Evolutionary conservation across 2,113 vertebrate species (phyloP), one percentile per base, ranked within the genome.

Genomic region (Notothenia rossii): DNA sequence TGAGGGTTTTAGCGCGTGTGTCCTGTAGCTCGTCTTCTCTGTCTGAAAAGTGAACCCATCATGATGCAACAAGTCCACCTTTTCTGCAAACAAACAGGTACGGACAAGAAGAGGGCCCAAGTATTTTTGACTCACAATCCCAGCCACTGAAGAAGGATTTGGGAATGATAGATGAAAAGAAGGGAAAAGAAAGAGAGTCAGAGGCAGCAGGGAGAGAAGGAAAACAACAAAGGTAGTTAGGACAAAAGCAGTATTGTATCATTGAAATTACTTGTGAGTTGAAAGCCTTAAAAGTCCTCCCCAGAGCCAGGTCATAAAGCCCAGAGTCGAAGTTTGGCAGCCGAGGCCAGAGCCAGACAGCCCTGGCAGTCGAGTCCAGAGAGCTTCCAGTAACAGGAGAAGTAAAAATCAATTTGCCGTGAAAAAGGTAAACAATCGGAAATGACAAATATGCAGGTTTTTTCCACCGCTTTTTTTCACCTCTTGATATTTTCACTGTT

Each of bases 331-430:
- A 91, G 79, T 89, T 89, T 94, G 92, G 93, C 93, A 93, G 91
- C 75, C 9, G 58, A 90, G 88, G 70, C 86, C 77, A 82, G 81
- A 92, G 79, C 83, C 91, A 94, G 92, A 94, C 91, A 88, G 93
- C 85, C 88, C 92, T 95, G 94, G 94, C 94, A 92, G 93, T 85
- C 49, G 75, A 87, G 84, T 84, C 77, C 76, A 81, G 89, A 84
- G 89, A 89, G 88, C 92, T 96, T 95, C 95, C 95, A 96, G 95
- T 93, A 96, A 95, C 91, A 94, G 90, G 92, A 95, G 94, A 96
- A 90, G 93, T 95, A 93, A 95, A 95, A 96, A 94, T 95, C 93
- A 95, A 95, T 96, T 95, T 94, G 92, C 94, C 88, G 91, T 95
- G 91, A 91, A 95, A 93, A 95, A 95, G 89, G 93, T 95, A 96